A percentile compares a stretch with the other conserved stretches of the same genome.
Conservation (phyloP, 2,113 vertebrate species). For the Mesitornis unicolor region DNA sequence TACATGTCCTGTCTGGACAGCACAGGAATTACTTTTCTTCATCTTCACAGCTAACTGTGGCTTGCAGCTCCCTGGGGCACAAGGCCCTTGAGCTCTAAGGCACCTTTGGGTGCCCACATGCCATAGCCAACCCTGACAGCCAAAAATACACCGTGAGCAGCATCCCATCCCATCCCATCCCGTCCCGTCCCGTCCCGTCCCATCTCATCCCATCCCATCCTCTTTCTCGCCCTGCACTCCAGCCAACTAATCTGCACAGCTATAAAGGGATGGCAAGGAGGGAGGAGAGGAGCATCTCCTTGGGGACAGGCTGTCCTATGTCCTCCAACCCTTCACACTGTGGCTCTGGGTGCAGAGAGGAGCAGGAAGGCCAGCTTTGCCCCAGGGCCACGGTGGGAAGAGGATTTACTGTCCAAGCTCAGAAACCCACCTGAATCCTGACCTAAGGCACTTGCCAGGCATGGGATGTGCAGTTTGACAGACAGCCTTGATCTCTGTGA, state of each 20-base stretch:
- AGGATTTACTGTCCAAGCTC: not conserved
- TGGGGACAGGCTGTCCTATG: rapidly evolving
- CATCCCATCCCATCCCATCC: too few relatives aligned
- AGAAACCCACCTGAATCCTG: not conserved
- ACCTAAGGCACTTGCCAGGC: not conserved
- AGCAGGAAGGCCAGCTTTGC: not conserved
- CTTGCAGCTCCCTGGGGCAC: not conserved
- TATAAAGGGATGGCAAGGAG: not conserved
- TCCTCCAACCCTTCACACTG: not conserved
- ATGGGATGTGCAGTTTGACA: not conserved
- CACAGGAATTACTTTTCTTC: not conserved
- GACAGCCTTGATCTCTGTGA: rapidly evolving
- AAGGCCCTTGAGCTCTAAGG: not conserved
- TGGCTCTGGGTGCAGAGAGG: rapidly evolving
- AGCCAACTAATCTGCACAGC: not conserved
- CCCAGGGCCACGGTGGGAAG: not conserved
- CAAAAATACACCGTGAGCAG: not conserved
- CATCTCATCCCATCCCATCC: too few relatives aligned
- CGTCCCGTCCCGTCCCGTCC: too few relatives aligned
- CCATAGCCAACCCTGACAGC: not conserved
- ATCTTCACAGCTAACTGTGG: not conserved
- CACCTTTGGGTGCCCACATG: not conserved
- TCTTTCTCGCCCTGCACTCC: not conserved
- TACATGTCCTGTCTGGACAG: not conserved
- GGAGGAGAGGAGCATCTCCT: too few relatives aligned